Evolutionary conservation across 35 echinoderm and acorn worm genomes (phyloP), one percentile per base, ranked within the genome.

Genomic region (Lytechinus variegatus): DNA sequence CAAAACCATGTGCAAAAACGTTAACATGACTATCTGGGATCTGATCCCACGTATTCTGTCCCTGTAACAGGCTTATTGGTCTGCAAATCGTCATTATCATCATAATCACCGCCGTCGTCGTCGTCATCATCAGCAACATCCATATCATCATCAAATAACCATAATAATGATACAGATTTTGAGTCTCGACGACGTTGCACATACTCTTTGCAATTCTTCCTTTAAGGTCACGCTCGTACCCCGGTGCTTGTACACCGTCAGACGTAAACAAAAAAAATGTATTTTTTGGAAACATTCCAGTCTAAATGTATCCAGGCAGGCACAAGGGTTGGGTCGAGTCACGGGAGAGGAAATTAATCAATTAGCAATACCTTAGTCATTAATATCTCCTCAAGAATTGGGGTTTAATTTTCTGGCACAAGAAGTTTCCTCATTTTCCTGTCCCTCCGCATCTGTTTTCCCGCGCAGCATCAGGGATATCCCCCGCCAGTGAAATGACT

Each of bases 361-460:
- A 56, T 56, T 94, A 94, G 28, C 54, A 33, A 94, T 94, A 94
- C 27, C 9, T 94, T 56, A 56, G 57, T 94, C 54, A 56, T 56
- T 94, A 94, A 90, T 90, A 52, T 90, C 52, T 44, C 88, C n/a
- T 44, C 88, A 33, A 5, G 13, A 21, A 90, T 52, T 90, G 33
- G 14, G 16, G 27, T 90, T 54, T 44, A 33, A 90, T 44, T 10
- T 54, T 90, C 29, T 90, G 88, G 28, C 88, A 54, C 66, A 79
- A 19, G 66, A 79, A 16, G 66, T 24, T 79, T 79, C 66, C 66
- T 79, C 16, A 79, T 54, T 54, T 90, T 90, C 88, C 88, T 90
- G 28, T 54, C 88, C 88, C 88, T 90, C 88, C 88, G 88, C 52
- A 28, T 10, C 27, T 54, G 52, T 52, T 44, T 54, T 54, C 88